Evolutionary conservation across 2,797 vertebrate genomes (phyloP).

Genomic region (Chiroxiphia lanceolata): DNA sequence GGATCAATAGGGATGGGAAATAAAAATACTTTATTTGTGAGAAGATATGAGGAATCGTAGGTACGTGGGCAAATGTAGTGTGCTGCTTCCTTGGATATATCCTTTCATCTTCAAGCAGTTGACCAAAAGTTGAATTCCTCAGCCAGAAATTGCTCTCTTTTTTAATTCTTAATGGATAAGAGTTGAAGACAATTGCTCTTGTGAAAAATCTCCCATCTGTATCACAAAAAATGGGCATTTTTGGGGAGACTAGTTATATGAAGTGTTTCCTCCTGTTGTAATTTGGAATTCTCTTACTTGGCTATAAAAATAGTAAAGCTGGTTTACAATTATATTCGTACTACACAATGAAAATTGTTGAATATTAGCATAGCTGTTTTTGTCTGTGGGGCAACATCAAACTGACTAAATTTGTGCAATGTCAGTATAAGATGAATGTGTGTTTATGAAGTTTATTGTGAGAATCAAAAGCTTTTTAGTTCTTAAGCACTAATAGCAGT

Average conservation of each 20-base stretch:
- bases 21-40: neutral
- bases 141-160: neutral
- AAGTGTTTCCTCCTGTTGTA: neutral
- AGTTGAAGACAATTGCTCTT: neutral
- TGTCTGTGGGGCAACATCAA: constrained; percentile 6
- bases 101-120: neutral
- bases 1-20: neutral
- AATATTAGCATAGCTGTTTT: neutral
- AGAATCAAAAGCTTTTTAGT: constrained; percentile 24
- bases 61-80: neutral
- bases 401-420: constrained; percentile 3
- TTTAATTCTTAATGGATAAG: neutral
- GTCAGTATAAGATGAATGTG: neutral
- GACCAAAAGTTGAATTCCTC: neutral
- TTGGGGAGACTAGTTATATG: neutral
- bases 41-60: neutral
- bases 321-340: neutral
- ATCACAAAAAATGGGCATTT: neutral
- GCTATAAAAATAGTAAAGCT: neutral
- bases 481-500: neutral
- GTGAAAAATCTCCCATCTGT: neutral
- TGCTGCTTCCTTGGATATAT: neutral
- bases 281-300: neutral
- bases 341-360: neutral
- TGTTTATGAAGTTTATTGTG: neutral